These are phyloP conservation scores for Palythoa grandis DNA, from an alignment of 92 coral and sea anemone species.

Conservation along the genomic window DNA sequence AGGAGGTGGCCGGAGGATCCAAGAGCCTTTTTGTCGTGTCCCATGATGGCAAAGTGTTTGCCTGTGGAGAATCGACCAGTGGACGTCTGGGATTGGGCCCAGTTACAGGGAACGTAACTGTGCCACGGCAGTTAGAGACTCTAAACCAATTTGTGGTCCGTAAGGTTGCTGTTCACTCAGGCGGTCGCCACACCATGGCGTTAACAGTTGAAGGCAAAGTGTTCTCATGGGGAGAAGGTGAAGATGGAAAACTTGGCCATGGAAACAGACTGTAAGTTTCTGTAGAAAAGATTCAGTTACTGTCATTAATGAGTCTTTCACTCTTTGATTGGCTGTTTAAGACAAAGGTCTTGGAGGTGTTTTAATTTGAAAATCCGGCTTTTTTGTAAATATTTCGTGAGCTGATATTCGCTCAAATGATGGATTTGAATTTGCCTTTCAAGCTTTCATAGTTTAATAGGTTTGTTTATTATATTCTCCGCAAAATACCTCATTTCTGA, in stretches of 20 bases:
- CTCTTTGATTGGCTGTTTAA: too few species aligned
- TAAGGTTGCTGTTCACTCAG: conserved; percentile 94
- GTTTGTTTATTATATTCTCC: too few species aligned
- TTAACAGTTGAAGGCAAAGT: conserved; percentile 89
- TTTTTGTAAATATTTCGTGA: too few species aligned
- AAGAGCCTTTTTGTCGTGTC: conserved; percentile 93
- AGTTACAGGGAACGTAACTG: conserved; percentile 76
- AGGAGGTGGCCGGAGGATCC: conserved; percentile 89
- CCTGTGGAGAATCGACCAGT: conserved; percentile 97
- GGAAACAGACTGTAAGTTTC: conserved; percentile 90
- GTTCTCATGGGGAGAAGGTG: conserved; percentile 99
- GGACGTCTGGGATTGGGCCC: conserved; percentile 96
- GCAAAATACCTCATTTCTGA: too few species aligned
- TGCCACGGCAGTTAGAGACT: conserved; percentile 86
- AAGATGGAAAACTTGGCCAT: conserved; percentile 98
- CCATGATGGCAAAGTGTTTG: conserved; percentile 86
- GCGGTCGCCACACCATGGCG: conserved; percentile 98
- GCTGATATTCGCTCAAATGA: too few species aligned
- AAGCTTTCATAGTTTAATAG: too few species aligned
- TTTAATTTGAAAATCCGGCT: too few species aligned
- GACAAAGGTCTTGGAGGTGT: too few species aligned
- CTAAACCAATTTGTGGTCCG: conserved; percentile 78
- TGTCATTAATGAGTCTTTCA: too few species aligned
- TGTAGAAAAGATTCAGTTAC: too few species aligned
- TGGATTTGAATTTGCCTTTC: too few species aligned